phyloP scores from a whole-genome alignment of 2,113 vertebrate species.

The Sebastes fasciatus region DNA sequence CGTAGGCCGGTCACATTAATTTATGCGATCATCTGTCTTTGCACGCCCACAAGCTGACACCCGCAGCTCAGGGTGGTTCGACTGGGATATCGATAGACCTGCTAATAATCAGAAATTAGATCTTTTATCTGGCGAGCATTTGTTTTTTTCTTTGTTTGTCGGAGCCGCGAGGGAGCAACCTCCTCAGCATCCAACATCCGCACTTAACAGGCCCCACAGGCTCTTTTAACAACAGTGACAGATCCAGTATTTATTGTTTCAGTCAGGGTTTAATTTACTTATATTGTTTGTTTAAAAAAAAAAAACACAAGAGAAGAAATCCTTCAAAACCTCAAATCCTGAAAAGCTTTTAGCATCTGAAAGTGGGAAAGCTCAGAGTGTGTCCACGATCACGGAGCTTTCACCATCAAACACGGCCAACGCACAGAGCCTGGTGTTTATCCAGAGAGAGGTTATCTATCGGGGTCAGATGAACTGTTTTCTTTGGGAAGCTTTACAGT shows the following conservation, averaged over 20 bases:
- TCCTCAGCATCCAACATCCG: neutral
- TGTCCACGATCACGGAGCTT: conserved; percentile 2
- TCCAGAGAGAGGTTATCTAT: conserved; percentile 29
- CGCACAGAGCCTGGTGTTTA: conserved; percentile 31
- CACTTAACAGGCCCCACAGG: conserved; percentile 33
- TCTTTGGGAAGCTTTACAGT: conserved; percentile 31
- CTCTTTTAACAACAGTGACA: neutral
- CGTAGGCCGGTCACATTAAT: conserved; percentile 58
- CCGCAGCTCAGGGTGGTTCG: conserved; percentile 31
- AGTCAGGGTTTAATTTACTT: conserved; percentile 5
- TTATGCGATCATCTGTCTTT: conserved; percentile 65
- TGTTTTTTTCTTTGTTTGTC: conserved; percentile 21
- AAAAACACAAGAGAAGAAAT: neutral
- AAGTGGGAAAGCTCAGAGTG: conserved; percentile 8
- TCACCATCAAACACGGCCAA: conserved; percentile 20
- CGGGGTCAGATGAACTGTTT: conserved; percentile 48
- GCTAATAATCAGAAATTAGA: conserved; percentile 40
- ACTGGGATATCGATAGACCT: conserved; percentile 45
- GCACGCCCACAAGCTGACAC: conserved; percentile 58
- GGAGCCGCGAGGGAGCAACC: conserved; percentile 33
- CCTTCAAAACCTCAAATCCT: neutral
- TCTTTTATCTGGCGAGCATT: conserved; percentile 27
- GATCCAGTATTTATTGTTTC: neutral
- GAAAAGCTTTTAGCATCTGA: conserved; percentile 10
- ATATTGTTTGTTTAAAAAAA: neutral